Base-by-base conservation (phyloP, 2,797 vertebrate genomes). In the Euphonia xanthogaster region DNA sequence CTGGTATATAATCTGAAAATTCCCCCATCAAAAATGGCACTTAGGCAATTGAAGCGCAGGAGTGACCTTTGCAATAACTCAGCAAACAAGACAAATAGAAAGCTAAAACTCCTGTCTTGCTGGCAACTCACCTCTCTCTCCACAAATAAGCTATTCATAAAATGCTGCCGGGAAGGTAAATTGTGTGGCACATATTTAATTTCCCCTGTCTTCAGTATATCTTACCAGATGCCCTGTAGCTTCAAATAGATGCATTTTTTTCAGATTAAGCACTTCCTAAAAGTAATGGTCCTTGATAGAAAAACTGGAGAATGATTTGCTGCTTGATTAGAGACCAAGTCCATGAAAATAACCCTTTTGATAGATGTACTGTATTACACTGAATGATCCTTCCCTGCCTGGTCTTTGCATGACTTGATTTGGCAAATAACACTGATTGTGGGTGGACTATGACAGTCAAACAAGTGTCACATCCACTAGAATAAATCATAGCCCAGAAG, bases 351-450 rank as follows among this genome's bases (percentile, higher is more conserved):
- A 93, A 85, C 63, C 45, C 51, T 65, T 94, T 79, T 96, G 88
- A 97, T 90, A 91, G 91, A 94, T 93, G 90, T 54, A 94, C 84
- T 96, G 51, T 61, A 85, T 92, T 94, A 80, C 57, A 61, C 47
- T 72, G 67, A 88, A 63, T 82, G 70, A 93, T 95, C 88, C 74
- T 94, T 81, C 57, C 77, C 77, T 92, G 66, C 53, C 63, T 79
- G 75, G 70, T 91, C 83, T 96, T 97, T 94, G 73, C 93, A 94
- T 96, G 89, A 94, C 75, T 95, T 78, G 92, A 94, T 97, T 96
- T 94, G 72, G 95, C 72, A 97, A 96, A 94, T 42, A 85, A 66
- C 63, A 37, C 42, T 96, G 75, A 66, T 81, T 90, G 65, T 66
- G 86, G 76, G 73, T 71, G 73, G 88, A 70, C 86, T 82, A 14